A percentile compares a stretch with the other conserved stretches of the same genome.
These are phyloP conservation scores for Edolisoma coerulescens DNA, from an alignment of 2,113 vertebrate species.

Conservation along the genomic window DNA sequence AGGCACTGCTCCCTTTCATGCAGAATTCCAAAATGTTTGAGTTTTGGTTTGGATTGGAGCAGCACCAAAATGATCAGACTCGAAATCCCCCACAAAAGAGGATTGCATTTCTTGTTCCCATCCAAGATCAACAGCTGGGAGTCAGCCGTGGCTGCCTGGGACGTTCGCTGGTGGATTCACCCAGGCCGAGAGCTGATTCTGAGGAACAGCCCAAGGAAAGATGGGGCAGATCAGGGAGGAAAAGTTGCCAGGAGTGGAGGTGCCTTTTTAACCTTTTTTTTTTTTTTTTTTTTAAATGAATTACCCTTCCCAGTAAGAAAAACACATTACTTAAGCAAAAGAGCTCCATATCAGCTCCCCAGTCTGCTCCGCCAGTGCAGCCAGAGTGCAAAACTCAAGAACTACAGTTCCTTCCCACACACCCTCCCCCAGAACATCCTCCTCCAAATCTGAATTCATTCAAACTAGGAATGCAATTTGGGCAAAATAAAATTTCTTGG, in stretches of 20 bases:
- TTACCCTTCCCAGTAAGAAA: background rate
- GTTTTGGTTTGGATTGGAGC: background rate
- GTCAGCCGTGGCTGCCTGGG: background rate
- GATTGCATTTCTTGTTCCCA: background rate
- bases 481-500: slow-evolving; percentile 7
- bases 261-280: background rate
- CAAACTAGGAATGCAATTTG: background rate
- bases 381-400: background rate
- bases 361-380: background rate
- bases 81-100: background rate
- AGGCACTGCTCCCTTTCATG: background rate
- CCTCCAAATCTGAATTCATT: background rate
- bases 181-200: rapidly evolving
- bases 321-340: background rate
- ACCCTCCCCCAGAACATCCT: background rate
- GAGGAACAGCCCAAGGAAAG: background rate
- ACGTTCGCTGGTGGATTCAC: background rate
- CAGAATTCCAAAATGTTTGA: background rate
- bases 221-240: background rate
- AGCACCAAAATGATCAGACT: background rate
- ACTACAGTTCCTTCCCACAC: background rate
- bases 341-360: background rate
- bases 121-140: slow-evolving; percentile 19
- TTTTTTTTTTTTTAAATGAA: background rate
- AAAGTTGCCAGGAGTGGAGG: background rate